Percentiles rank a stretch among this genome's conserved stretches.
Evolutionary conservation across 2,113 vertebrate genomes (phyloP).

Genomic region (Melanostigma gelatinosum): DNA sequence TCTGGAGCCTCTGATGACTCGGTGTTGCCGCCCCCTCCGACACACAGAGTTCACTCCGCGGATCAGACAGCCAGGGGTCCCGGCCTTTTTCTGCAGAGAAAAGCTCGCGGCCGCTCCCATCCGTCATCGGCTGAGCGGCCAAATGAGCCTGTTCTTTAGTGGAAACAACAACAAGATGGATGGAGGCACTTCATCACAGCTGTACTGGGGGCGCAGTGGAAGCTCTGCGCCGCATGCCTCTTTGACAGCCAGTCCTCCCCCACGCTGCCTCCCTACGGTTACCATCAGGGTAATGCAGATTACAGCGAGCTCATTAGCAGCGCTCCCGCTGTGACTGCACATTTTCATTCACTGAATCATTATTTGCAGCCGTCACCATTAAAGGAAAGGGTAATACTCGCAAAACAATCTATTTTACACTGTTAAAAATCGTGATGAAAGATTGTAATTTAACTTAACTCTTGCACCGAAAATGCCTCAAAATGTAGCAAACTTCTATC

Average conservation of each 20-base stretch:
- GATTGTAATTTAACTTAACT: background rate
- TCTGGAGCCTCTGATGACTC: constrained; percentile 16
- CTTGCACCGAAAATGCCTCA: background rate
- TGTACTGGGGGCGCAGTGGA: constrained; percentile 51
- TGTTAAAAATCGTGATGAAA: background rate
- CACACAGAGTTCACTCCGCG: constrained; percentile 49
- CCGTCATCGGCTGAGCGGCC: constrained; percentile 69
- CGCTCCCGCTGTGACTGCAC: constrained; percentile 22
- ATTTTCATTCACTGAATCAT: constrained; percentile 44
- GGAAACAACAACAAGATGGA: constrained; percentile 70
- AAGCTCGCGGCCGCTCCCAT: constrained; percentile 60
- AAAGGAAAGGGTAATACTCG: constrained; percentile 15
- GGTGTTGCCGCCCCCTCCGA: constrained; percentile 4
- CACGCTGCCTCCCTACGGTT: constrained; percentile 53
- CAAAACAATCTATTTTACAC: constrained; percentile 2
- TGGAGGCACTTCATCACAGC: constrained; percentile 69
- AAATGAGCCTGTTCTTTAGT: constrained; percentile 67
- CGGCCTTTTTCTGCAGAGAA: constrained; percentile 60
- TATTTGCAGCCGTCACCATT: constrained; percentile 31
- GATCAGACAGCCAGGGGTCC: constrained; percentile 60
- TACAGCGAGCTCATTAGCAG: constrained; percentile 62
- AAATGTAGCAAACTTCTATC: background rate
- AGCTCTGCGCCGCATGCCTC: constrained; percentile 49
- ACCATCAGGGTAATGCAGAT: constrained; percentile 56
- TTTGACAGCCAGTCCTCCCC: constrained; percentile 65